A percentile compares a stretch with the other conserved stretches of the same genome.
Evolutionary conservation across 1,140 invertebrate species (phyloP).

Genomic region (Aphaenogaster ashmeadi): DNA sequence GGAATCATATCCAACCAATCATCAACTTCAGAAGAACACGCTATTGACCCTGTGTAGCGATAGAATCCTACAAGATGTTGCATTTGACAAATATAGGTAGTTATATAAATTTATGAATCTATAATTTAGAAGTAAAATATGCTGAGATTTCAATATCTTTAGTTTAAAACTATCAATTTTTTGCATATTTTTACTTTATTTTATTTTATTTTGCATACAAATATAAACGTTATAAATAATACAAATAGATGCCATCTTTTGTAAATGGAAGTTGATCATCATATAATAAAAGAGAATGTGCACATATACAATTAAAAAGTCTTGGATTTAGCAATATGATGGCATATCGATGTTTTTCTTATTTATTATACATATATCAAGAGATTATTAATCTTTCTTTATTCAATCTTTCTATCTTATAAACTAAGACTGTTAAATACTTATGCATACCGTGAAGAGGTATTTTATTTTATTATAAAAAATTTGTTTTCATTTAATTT

Average conservation of each 20-base stretch:
- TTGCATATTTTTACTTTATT: not conserved
- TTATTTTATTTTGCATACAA: too few relatives aligned
- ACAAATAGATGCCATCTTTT: not conserved
- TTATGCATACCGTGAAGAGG: not conserved
- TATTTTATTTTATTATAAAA: slow-evolving; percentile 8
- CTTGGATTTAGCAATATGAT: slow-evolving; percentile 17
- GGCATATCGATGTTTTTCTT: not conserved
- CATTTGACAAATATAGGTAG: slow-evolving; percentile 91
- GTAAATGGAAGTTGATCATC: slow-evolving; percentile 32
- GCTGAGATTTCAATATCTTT: slow-evolving; percentile 47
- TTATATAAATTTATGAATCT: slow-evolving; percentile 50
- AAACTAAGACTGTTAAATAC: not conserved
- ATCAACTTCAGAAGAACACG: slow-evolving; percentile 93
- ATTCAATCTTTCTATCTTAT: not conserved
- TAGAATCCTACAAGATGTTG: slow-evolving; percentile 92
- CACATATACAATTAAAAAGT: slow-evolving; percentile 13
- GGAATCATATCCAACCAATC: slow-evolving; percentile 91
- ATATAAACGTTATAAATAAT: not conserved
- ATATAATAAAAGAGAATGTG: not conserved
- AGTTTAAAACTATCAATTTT: not conserved
- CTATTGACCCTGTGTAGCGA: slow-evolving; percentile 93
- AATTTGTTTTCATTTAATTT: not conserved
- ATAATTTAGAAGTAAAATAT: not conserved
- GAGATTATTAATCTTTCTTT: not conserved
- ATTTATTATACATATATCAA: not conserved